A percentile compares a stretch with the other conserved stretches of the same genome.
Evolutionary conservation across 2,888 invertebrate genomes (phyloP).

Genomic region (Hirtodrosophila duncani): DNA sequence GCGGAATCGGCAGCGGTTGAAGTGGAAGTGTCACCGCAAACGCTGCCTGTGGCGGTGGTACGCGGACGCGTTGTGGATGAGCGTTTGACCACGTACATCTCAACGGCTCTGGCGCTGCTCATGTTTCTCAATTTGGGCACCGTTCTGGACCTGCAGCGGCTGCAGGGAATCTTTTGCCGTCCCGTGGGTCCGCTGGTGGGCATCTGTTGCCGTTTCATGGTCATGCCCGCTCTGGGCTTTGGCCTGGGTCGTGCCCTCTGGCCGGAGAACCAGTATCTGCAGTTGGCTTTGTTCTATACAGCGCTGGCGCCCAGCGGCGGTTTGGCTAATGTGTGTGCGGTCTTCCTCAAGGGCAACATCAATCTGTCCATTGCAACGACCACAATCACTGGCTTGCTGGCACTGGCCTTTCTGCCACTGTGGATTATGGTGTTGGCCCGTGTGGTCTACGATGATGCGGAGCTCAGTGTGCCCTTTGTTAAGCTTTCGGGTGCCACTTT

Average conservation of each 20-base stretch:
- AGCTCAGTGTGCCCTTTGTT: conserved; percentile 83
- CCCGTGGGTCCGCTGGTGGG: conserved; percentile 89
- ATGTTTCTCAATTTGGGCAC: conserved; percentile 93
- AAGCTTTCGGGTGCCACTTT: conserved; percentile 85
- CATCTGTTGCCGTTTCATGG: conserved; percentile 85
- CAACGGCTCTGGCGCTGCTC: conserved; percentile 85
- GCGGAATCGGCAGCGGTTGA: background rate
- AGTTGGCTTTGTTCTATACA: conserved; percentile 89
- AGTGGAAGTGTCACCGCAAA: conserved; percentile 6
- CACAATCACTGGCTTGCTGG: conserved; percentile 88
- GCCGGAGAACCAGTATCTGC: conserved; percentile 82
- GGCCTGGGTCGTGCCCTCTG: conserved; percentile 79
- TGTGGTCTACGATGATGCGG: conserved; percentile 83
- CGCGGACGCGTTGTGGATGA: conserved; percentile 77
- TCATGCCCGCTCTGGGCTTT: conserved; percentile 86
- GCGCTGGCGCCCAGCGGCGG: conserved; percentile 93
- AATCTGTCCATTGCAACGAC: conserved; percentile 96
- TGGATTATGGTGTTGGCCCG: conserved; percentile 92
- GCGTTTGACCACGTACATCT: conserved; percentile 84
- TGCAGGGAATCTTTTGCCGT: conserved; percentile 82
- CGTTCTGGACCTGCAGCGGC: conserved; percentile 86
- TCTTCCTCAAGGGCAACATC: conserved; percentile 92
- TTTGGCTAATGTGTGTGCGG: conserved; percentile 95
- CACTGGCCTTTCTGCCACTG: conserved; percentile 91
- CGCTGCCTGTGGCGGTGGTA: conserved; percentile 30